A percentile compares a stretch with the other conserved stretches of the same genome.
phyloP scores from a whole-genome alignment of 2,888 invertebrate genomes.

The Ypsolopha sequella region DNA sequence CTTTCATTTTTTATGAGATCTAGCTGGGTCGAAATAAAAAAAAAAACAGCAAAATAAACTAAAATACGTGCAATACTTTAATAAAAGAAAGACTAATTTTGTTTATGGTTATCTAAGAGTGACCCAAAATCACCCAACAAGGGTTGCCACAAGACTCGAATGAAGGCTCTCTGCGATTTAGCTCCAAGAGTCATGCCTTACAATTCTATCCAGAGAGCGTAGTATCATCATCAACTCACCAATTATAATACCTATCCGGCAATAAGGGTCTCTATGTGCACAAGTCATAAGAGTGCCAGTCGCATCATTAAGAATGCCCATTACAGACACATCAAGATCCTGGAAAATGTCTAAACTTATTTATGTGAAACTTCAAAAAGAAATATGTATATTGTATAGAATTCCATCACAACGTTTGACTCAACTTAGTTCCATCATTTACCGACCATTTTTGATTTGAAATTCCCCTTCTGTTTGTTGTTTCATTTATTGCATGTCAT shows the following conservation, averaged over 20 bases:
- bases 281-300: constrained; percentile 95
- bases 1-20: too few species aligned
- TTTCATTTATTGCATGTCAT: too few species aligned
- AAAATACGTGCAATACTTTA: too few species aligned
- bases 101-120: background rate
- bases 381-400: too few species aligned
- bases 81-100: too few species aligned
- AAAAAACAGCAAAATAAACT: too few species aligned
- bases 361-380: constrained; percentile 7
- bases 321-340: constrained; percentile 86
- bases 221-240: constrained; percentile 75
- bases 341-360: constrained; percentile 54
- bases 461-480: too few species aligned
- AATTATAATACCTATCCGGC: constrained; percentile 86
- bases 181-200: constrained; percentile 27
- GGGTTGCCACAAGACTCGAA: constrained; percentile 27
- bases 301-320: constrained; percentile 94
- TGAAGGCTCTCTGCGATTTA: constrained; percentile 38
- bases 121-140: constrained; percentile 4
- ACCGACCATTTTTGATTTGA: too few species aligned
- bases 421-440: too few species aligned
- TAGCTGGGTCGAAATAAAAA: too few species aligned
- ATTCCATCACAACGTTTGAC: too few species aligned
- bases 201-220: constrained; percentile 4
- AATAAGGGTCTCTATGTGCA: constrained; percentile 83